Evolutionary conservation across 2,888 invertebrate species (phyloP).

Genomic region (Lathronympha strigana): DNA sequence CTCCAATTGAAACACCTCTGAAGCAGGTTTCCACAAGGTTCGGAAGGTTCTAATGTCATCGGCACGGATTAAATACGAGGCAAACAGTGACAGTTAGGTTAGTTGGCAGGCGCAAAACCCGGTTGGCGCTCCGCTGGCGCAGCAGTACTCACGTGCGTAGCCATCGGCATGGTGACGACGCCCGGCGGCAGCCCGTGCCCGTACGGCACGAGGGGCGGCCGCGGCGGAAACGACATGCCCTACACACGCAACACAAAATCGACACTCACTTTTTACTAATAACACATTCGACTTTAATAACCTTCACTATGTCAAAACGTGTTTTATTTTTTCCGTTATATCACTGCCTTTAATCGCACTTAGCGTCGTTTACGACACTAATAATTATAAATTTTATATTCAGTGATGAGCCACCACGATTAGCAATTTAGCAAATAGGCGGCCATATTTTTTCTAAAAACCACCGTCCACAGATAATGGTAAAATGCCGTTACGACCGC

Average conservation of each 20-base stretch:
- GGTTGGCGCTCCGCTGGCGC: slow-evolving; percentile 40
- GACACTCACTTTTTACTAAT: slow-evolving; percentile 44
- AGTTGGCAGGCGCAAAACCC: slow-evolving; percentile 35
- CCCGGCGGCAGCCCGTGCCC: slow-evolving; percentile 86
- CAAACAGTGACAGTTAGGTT: slow-evolving; percentile 25
- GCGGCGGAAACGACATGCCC: slow-evolving; percentile 94
- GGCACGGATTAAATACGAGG: neutral
- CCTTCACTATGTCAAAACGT: slow-evolving; percentile 13
- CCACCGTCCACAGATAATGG: slow-evolving; percentile 24
- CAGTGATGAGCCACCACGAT: slow-evolving; percentile 45
- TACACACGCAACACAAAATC: slow-evolving; percentile 44
- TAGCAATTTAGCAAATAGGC: slow-evolving; percentile 47
- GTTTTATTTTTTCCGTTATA: slow-evolving; percentile 1
- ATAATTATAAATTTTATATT: slow-evolving; percentile 39
- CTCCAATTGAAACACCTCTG: neutral
- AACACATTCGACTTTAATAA: slow-evolving; percentile 41
- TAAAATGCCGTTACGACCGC: slow-evolving; percentile 5
- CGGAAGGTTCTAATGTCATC: slow-evolving; percentile 1
- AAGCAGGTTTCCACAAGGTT: neutral
- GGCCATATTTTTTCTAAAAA: slow-evolving; percentile 47
- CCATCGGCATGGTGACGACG: slow-evolving; percentile 90
- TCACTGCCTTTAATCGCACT: slow-evolving; percentile 29
- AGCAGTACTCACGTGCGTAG: slow-evolving; percentile 87
- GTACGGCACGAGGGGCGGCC: slow-evolving; percentile 92
- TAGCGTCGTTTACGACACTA: slow-evolving; percentile 23